A percentile compares a stretch with the other conserved stretches of the same genome.
Evolutionary conservation across 2,888 invertebrate species (phyloP).

Genomic region (Plagodis pulveraria): DNA sequence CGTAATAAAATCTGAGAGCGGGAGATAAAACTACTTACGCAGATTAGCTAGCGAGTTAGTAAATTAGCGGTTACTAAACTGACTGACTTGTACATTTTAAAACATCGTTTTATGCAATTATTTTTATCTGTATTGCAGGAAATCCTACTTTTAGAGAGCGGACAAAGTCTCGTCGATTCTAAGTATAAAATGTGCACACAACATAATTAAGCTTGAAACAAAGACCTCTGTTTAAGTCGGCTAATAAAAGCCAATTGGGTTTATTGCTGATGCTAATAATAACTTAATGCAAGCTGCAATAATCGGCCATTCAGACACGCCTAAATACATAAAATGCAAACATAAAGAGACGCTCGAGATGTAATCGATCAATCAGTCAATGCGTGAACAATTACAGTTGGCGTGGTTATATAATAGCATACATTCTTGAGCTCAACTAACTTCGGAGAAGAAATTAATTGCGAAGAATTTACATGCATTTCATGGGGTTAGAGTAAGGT

Average conservation of each 20-base stretch:
- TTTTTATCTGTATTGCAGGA: conserved; percentile 10
- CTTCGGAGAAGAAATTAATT: conserved; percentile 6
- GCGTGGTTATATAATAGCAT: conserved; percentile 11
- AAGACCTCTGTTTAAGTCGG: conserved; percentile 20
- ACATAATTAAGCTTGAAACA: conserved; percentile 18
- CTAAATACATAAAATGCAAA: conserved; percentile 17
- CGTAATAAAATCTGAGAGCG: conserved; percentile 31
- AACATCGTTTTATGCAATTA: conserved; percentile 7
- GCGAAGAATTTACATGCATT: conserved; percentile 4
- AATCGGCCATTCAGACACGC: conserved; percentile 10
- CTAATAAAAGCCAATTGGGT: conserved; percentile 28
- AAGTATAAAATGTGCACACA: conserved; percentile 10
- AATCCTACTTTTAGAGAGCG: conserved; percentile 5
- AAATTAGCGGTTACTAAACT: conserved; percentile 10
- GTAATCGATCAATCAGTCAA: conserved; percentile 20
- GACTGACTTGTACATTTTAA: conserved; percentile 7
- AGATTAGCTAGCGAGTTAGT: conserved; percentile 32
- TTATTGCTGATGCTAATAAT: conserved; percentile 28
- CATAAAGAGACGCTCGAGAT: conserved; percentile 9
- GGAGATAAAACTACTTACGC: conserved; percentile 30
- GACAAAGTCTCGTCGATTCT: conserved; percentile 17
- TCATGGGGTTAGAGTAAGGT: too few relatives aligned
- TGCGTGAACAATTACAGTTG: conserved; percentile 17
- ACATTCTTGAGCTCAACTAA: conserved; percentile 18
- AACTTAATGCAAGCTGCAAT: conserved; percentile 15